Base-by-base conservation (phyloP, 2,113 vertebrate species). In the Cheilinus undulatus region DNA sequence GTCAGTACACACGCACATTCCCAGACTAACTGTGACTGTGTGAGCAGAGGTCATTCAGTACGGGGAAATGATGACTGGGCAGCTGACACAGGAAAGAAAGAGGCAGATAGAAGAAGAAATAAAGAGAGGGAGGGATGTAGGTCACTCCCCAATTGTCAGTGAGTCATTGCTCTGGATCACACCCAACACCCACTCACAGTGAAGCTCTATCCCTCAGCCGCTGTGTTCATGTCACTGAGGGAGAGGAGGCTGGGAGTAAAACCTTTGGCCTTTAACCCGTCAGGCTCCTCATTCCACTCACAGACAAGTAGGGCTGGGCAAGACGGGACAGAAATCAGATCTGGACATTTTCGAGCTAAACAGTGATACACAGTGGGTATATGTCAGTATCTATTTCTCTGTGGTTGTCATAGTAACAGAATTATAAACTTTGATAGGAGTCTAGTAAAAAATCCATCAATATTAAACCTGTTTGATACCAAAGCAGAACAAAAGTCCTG, bases 81-180 rank as follows among this genome's bases (percentile, higher is more conserved):
- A 89, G 86, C 89, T 91, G 84, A 88, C 87, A 91, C 85, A 78
- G 76, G 79, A 86, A 84, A 85, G 84, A 89, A 89, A 85, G 84
- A 86, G 74, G 73, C 77, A 86, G 89, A 87, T 86, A 85, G 83
- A 71, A 79, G 77, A 80, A 77, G 73, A 60, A 86, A 77, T 84
- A 85, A 82, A 87, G 73, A 76, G 75, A 59, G 85, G 69, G 77
- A 73, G 75, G 84, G 87, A 88, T 88, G 72, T 88, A 91, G 89
- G 87, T 91, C 86, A 91, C 82, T 87, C 88, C 89, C 89, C 87
- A 87, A 84, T 88, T 87, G 87, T 88, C 78, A 80, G 78, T 91
- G 89, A 91, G 73, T 89, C 89, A 91, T 65, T 80, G 82, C 87
- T 58, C 69, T 88, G 84, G 75, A 85, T 78, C 75, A 86, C 62